Percentiles rank a stretch among this genome's conserved stretches.
Conservation (phyloP, 1,140 invertebrate species). For the Lepidotrigona ventralis region DNA sequence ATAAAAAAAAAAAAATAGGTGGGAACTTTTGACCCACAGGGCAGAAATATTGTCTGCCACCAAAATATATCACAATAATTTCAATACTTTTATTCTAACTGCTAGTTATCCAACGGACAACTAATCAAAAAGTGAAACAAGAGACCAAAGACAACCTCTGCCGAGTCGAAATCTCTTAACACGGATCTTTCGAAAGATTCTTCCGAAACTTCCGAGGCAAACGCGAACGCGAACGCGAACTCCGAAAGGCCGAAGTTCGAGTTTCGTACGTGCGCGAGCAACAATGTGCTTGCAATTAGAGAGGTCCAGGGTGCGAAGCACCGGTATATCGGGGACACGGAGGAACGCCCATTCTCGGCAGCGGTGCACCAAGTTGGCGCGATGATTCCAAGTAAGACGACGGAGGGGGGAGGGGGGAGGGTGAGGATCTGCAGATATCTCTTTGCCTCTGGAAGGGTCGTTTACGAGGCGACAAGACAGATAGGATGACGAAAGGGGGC, state of each 20-base stretch:
- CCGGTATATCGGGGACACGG: not conserved
- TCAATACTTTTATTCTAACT: too few relatives aligned
- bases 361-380: constrained; percentile 46
- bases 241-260: not conserved
- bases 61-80: too few relatives aligned
- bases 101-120: too few relatives aligned
- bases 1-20: too few relatives aligned
- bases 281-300: constrained; percentile 59
- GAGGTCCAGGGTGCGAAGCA: not conserved
- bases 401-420: too few relatives aligned
- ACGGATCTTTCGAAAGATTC: too few relatives aligned
- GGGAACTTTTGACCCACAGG: too few relatives aligned
- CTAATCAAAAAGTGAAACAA: too few relatives aligned
- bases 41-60: too few relatives aligned
- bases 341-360: constrained; percentile 57
- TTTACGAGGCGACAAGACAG: constrained; percentile 43
- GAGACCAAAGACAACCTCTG: too few relatives aligned
- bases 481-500: not conserved
- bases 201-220: too few relatives aligned
- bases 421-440: not conserved
- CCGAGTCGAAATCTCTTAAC: too few relatives aligned
- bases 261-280: constrained; percentile 35
- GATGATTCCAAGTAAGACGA: not conserved
- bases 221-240: not conserved
- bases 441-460: constrained; percentile 45